Base-by-base conservation (phyloP, 35 echinoderm and acorn worm genomes). In the Hemicentrotus pulcherrimus region DNA sequence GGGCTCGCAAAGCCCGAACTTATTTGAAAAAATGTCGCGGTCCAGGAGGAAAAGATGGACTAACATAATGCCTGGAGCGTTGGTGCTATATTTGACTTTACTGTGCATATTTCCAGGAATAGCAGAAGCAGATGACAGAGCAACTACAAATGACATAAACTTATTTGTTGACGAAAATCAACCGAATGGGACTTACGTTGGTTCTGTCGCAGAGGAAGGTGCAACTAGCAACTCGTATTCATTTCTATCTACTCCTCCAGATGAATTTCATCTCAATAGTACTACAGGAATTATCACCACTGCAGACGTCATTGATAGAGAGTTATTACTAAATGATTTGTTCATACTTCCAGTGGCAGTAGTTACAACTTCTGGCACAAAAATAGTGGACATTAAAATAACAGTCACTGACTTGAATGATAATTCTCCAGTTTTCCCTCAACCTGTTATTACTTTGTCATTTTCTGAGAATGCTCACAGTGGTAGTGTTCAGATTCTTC, bases 391-490 rank as follows among this genome's bases (percentile, higher is more conserved):
- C 95, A 85, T 99, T 13, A 86, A 87, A 31, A 99, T 99, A 86
- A 96, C 94, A 89, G 94, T 99, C 55, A 65, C 94, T 94, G 98
- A 98, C 95, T 86, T 99, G 55, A 99, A 99, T 86, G 98, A 99
- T 86, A 99, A 99, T 95, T 88, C 95, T 31, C 98, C 98, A 92
- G 45, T 91, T 86, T 99, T 99, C 94, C 95, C 96, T 86, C 91
- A 98, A 89, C 28, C 96, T 46, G 92, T 61, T 33, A 85, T 97
- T 70, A 47, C 93, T 85, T 96, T 95, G 32, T 94, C 88, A 70
- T 95, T 99, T 41, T 95, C 97, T 32, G 98, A 99, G 95, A 98
- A 86, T 97, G 97, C 97, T 9, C 52, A 86, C 46, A 65, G 96
- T 95, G 98, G 98, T 46, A 92, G 95, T 90, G 48, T 95, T 48